Percentiles rank a stretch among this genome's conserved stretches.
Conservation (phyloP, 2,797 vertebrate genomes). For the Lerista edwardsae region DNA sequence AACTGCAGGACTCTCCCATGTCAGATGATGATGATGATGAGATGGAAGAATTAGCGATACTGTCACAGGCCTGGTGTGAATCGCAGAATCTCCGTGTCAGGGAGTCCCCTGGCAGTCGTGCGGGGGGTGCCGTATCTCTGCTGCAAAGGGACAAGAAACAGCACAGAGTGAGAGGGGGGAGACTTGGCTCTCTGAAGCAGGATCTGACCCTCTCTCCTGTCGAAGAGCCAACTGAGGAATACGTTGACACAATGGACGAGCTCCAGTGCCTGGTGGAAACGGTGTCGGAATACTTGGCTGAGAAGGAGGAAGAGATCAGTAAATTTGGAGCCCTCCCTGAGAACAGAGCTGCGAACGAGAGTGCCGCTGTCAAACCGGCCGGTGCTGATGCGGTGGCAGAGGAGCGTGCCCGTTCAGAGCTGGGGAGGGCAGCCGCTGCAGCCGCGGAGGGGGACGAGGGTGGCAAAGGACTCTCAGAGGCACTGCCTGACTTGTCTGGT, state of each 20-base stretch:
- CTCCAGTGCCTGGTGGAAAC: conserved; percentile 91
- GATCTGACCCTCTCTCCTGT: conserved; percentile 73
- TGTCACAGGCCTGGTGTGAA: conserved; percentile 64
- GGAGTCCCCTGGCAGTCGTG: conserved; percentile 52
- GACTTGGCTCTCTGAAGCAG: conserved; percentile 34
- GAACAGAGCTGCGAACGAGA: conserved; percentile 61
- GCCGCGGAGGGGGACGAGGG: conserved; percentile 62
- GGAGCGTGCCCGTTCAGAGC: conserved; percentile 62
- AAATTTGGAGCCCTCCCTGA: conserved; percentile 84
- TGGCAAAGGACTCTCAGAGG: conserved; percentile 69
- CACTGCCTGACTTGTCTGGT: conserved; percentile 76
- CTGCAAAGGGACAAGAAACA: conserved; percentile 52
- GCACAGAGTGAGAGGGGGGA: conserved; percentile 36
- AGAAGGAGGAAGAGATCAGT: conserved; percentile 95
- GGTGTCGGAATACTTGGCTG: conserved; percentile 93
- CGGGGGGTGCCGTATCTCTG: conserved; percentile 29
- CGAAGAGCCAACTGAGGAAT: conserved; percentile 81
- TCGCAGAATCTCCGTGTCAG: conserved; percentile 51
- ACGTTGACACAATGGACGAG: conserved; percentile 88
- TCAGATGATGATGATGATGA: conserved; percentile 75
- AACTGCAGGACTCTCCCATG: conserved; percentile 74
- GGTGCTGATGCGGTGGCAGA: conserved; percentile 77
- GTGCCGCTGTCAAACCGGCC: conserved; percentile 44
- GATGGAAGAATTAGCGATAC: conserved; percentile 74
- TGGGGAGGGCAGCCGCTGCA: conserved; percentile 61